Evolutionary conservation across 2,797 vertebrate genomes (phyloP), one percentile per base, ranked within the genome.

Genomic region (Pogoniulus pusillus): DNA sequence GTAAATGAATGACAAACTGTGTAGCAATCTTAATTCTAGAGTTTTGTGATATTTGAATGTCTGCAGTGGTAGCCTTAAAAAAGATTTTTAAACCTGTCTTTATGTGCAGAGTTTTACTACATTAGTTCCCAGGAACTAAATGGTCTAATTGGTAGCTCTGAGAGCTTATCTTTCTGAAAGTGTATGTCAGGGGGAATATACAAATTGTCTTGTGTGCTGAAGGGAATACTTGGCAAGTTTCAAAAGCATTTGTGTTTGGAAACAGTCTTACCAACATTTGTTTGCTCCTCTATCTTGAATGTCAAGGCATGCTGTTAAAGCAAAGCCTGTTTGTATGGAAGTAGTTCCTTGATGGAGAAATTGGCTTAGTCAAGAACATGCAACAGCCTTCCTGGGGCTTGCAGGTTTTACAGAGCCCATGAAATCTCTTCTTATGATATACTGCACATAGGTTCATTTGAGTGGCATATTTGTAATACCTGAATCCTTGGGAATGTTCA

Each of bases 251-350:
- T 74, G 9, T 32, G n/a, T 90, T 86, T 75, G 63, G 51, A 78
- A 90, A 30, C 23, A n/a, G 26, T 60, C 55, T 91, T 12, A 7
- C n/a, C 5, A 16, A 26, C 8, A 24, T 58, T 88, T 82, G 58
- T 80, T 73, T 78, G 19, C 22, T 34, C 26, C 8, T 51, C 43
- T 74, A 7, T 69, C 37, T 77, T 62, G 35, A 81, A 59, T 87
- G 70, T 39, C 29, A 3, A 12, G 63, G 63, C 32, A 78, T 53
- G 26, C 63, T 81, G 75, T 68, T 70, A 10, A 45, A 85, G 74
- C 66, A 60, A 87, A 73, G 23, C 49, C 35, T 91, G 66, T 92
- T 92, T 91, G 35, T 82, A 68, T 87, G 76, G 81, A 92, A 87
- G 87, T 77, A 82, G 34, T 76, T 87, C 30, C 29, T 49, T 37